These are phyloP conservation scores for Dallia pectoralis DNA, from an alignment of 2,797 vertebrate species.

Conservation along the genomic window DNA sequence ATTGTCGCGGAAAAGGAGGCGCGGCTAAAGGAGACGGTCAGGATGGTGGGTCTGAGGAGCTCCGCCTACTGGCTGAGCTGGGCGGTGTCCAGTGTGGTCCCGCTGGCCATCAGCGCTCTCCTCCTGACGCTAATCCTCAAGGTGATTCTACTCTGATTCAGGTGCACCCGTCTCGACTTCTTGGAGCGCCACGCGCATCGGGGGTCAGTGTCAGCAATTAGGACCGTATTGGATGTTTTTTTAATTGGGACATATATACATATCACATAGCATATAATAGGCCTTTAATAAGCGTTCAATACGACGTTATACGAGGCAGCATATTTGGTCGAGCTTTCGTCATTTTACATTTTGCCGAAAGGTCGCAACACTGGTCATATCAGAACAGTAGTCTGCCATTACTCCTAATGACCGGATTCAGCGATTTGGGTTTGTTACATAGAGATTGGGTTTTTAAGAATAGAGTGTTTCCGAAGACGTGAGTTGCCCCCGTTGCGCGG, in stretches of 20 bases:
- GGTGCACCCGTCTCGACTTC: slow-evolving; percentile 45
- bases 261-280: not conserved
- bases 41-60: slow-evolving; percentile 90
- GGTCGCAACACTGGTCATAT: not conserved
- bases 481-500: not conserved
- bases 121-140: slow-evolving; percentile 87
- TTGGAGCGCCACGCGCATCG: slow-evolving; percentile 32
- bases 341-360: not conserved
- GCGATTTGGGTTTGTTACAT: not conserved
- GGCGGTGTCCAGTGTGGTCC: slow-evolving; percentile 85
- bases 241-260: not conserved
- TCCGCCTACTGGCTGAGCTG: slow-evolving; percentile 94
- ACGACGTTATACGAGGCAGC: not conserved
- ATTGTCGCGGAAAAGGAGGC: slow-evolving; percentile 95
- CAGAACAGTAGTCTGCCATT: not conserved
- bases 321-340: not conserved
- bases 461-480: slow-evolving; percentile 5
- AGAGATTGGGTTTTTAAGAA: not conserved
- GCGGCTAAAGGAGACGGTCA: slow-evolving; percentile 91
- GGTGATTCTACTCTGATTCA: slow-evolving; percentile 76
- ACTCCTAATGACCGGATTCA: not conserved
- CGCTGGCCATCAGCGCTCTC: slow-evolving; percentile 80
- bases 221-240: no score
- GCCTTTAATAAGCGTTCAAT: not conserved
- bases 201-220: not conserved